Base-by-base conservation (phyloP, 2,113 vertebrate genomes). In the Castor canadensis region DNA sequence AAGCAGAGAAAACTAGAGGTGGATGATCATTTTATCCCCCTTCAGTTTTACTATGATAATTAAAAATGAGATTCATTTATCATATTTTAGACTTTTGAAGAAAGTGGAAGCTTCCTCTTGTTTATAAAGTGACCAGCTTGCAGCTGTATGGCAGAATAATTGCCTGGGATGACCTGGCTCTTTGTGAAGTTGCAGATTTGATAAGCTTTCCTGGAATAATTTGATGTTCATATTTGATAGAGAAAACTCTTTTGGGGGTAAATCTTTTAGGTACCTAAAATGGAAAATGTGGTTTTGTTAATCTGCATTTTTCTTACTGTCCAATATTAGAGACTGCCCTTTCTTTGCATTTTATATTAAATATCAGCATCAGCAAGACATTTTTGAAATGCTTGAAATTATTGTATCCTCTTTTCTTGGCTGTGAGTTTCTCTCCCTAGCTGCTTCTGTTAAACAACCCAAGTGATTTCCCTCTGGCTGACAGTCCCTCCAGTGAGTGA, bases 321-420 rank as follows among this genome's bases (percentile, higher is more conserved):
- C 7, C 19, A 64, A 1, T 73, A 89, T 89, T 77, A 93, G 43
- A 88, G 28, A 73, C 19, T 28, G 8, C 26, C 47, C 9, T 95
- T 93, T 52, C 43, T 81, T 93, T 26, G 3, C 11, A 72, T 71
- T 95, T 93, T 80, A 5, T 66, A 35, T 49, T 86, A 71, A 76
- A n/a, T 62, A 45, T 79, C 43, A 5, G 13, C 26, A 45, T 79
- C 43, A 5, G 13, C 26, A 76, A 88, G 62, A 17, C 66, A 67
- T 72, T 90, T 97, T 95, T 90, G 26, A 66, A 54, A 58, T 91
- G 49, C 30, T 86, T 96, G 35, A 79, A 93, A 71, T 76, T 67
- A 88, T 40, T 93, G 62, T 76, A 56, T 43, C 87, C 7, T 94
- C 58, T 91, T 62, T 90, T 32, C 26, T 86, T 96, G 80, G 85